phyloP scores from a whole-genome alignment of 2,888 invertebrate species.

The Trilocha varians region DNA sequence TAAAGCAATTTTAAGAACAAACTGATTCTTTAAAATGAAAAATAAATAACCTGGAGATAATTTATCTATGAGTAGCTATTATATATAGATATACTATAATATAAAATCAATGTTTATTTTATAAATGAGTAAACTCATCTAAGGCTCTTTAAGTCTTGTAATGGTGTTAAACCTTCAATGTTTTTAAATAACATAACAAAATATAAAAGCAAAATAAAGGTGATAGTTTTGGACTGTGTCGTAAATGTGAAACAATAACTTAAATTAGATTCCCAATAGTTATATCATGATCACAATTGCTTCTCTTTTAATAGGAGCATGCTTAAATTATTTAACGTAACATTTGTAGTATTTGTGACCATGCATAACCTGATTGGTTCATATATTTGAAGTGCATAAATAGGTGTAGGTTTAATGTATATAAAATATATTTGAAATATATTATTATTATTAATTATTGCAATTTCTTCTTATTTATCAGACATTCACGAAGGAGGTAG shows the following conservation, averaged over 20 bases:
- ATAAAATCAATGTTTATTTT: too few species aligned
- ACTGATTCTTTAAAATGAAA: too few species aligned
- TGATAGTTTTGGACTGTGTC: not conserved
- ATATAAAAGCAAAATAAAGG: not conserved
- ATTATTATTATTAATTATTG: slow-evolving; percentile 26
- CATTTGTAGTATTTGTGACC: slow-evolving; percentile 36
- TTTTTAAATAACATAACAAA: not conserved
- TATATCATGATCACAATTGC: not conserved
- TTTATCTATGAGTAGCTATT: too few species aligned
- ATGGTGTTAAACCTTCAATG: too few species aligned
- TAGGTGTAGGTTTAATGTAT: slow-evolving; percentile 21
- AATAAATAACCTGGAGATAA: too few species aligned
- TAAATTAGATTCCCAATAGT: not conserved
- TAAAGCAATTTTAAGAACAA: too few species aligned
- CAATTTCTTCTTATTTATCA: slow-evolving; percentile 19
- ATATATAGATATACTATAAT: too few species aligned
- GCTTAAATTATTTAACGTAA: slow-evolving; percentile 13
- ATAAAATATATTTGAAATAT: slow-evolving; percentile 30
- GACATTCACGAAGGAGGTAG: slow-evolving; percentile 61
- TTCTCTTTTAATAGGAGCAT: not conserved
- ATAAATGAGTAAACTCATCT: too few species aligned
- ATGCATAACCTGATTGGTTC: slow-evolving; percentile 46
- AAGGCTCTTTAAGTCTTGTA: too few species aligned
- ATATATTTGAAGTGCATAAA: slow-evolving; percentile 49
- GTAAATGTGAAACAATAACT: not conserved